Evolutionary conservation across 2,888 invertebrate species (phyloP).

Genomic region (Rhingia rostrata): DNA sequence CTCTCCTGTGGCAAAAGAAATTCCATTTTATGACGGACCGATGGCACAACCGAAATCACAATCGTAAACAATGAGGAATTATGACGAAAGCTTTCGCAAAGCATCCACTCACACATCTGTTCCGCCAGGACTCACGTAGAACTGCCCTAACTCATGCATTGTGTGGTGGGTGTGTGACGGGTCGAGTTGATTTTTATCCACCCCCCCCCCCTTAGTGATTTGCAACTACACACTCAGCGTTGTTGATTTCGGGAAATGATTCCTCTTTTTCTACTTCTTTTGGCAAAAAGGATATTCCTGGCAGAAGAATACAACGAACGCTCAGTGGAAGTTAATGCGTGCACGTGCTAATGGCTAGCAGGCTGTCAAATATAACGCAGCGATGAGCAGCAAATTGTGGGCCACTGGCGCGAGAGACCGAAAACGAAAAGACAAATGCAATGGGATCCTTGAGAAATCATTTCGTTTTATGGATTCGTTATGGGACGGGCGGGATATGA

Average conservation of each 20-base stretch:
- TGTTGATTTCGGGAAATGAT: constrained; percentile 48
- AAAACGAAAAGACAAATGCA: constrained; percentile 49
- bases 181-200: constrained; percentile 45
- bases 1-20: constrained; percentile 40
- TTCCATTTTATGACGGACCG: constrained; percentile 75
- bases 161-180: constrained; percentile 5
- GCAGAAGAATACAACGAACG: constrained; percentile 28
- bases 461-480: constrained; percentile 72
- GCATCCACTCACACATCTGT: constrained; percentile 73
- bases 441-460: constrained; percentile 68
- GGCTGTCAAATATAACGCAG: constrained; percentile 67
- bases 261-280: constrained; percentile 14
- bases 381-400: constrained; percentile 22
- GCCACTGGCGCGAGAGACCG: background rate
- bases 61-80: constrained; percentile 74
- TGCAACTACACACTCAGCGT: constrained; percentile 46
- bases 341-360: constrained; percentile 82
- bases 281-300: constrained; percentile 45
- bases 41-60: constrained; percentile 74
- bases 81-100: constrained; percentile 72
- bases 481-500: constrained; percentile 42
- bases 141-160: constrained; percentile 67
- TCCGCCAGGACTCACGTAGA: constrained; percentile 63
- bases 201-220: constrained; percentile 65
- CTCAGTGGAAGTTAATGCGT: constrained; percentile 78